Percentiles rank a stretch among this genome's conserved stretches.
phyloP scores from a whole-genome alignment of 2,888 invertebrate genomes.

The Seira ritae region DNA sequence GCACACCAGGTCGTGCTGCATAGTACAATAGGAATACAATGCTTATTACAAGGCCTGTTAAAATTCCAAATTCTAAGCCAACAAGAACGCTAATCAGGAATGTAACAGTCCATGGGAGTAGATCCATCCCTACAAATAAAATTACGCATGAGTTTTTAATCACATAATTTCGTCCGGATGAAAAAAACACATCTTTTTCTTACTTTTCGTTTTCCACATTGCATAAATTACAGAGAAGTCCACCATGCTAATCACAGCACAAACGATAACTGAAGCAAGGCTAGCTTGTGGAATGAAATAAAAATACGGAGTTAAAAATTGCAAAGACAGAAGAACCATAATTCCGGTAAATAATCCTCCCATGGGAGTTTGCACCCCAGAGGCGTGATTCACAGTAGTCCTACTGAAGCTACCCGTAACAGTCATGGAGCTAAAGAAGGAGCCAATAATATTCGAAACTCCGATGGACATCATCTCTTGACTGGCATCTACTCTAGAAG shows the following conservation, averaged over 20 bases:
- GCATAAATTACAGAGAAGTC: constrained; percentile 81
- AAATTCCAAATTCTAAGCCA: constrained; percentile 91
- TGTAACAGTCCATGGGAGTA: constrained; percentile 90
- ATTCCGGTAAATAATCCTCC: constrained; percentile 86
- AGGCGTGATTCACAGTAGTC: constrained; percentile 77
- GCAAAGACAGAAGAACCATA: constrained; percentile 88
- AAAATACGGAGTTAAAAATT: constrained; percentile 91
- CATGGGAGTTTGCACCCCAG: constrained; percentile 77
- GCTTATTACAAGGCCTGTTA: constrained; percentile 88
- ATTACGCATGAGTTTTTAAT: not conserved
- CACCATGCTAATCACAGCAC: constrained; percentile 83
- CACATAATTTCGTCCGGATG: no score
- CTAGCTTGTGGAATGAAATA: constrained; percentile 90
- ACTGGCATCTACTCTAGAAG: constrained; percentile 75
- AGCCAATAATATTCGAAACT: constrained; percentile 77
- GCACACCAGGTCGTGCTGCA: constrained; percentile 90
- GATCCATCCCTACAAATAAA: constrained; percentile 84
- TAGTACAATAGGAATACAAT: constrained; percentile 90
- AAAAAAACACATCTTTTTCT: constrained; percentile 75
- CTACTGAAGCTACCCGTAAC: constrained; percentile 78
- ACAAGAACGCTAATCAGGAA: constrained; percentile 89
- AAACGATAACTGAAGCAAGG: constrained; percentile 89
- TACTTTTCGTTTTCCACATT: constrained; percentile 89
- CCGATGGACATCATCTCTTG: constrained; percentile 76
- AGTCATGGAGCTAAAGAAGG: constrained; percentile 75